Evolutionary conservation across 2,888 invertebrate species (phyloP).

Genomic region (Eilema griseolum): DNA sequence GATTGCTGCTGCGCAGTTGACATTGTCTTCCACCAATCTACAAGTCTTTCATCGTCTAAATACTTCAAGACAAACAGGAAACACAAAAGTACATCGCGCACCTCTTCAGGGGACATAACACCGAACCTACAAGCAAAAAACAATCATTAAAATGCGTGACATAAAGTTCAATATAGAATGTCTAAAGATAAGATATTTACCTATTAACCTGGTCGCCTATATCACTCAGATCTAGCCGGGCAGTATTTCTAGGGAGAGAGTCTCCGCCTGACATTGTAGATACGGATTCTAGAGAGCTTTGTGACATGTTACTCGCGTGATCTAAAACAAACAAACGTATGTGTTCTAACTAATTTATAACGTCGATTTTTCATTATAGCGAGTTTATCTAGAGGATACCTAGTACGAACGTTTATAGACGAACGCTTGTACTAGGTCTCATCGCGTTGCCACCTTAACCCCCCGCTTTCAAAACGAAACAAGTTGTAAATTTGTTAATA

Average conservation of each 20-base stretch:
- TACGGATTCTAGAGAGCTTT: constrained; percentile 92
- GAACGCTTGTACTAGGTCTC: no score
- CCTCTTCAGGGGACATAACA: constrained; percentile 89
- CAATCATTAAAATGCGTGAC: constrained; percentile 28
- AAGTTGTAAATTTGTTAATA: no score
- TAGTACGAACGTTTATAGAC: no score
- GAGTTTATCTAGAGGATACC: no score
- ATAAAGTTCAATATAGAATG: constrained; percentile 8
- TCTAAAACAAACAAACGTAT: constrained; percentile 72
- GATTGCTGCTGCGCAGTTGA: constrained; percentile 93
- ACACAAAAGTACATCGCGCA: constrained; percentile 95
- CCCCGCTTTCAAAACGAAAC: no score
- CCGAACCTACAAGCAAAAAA: constrained; percentile 75
- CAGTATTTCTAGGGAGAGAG: constrained; percentile 76
- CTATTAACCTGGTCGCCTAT: constrained; percentile 85
- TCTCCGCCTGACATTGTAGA: constrained; percentile 90
- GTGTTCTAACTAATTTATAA: neutral
- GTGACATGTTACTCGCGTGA: constrained; percentile 91
- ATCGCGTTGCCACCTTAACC: no score
- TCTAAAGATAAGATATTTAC: constrained; percentile 55
- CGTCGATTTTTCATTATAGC: neutral
- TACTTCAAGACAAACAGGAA: constrained; percentile 97
- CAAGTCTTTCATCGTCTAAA: constrained; percentile 94
- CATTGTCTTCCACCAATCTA: constrained; percentile 97
- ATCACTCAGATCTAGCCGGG: constrained; percentile 78